Percentiles rank a stretch among this genome's conserved stretches.
Evolutionary conservation across 2,888 invertebrate genomes (phyloP).

Genomic region (Platynereis dumerilii): DNA sequence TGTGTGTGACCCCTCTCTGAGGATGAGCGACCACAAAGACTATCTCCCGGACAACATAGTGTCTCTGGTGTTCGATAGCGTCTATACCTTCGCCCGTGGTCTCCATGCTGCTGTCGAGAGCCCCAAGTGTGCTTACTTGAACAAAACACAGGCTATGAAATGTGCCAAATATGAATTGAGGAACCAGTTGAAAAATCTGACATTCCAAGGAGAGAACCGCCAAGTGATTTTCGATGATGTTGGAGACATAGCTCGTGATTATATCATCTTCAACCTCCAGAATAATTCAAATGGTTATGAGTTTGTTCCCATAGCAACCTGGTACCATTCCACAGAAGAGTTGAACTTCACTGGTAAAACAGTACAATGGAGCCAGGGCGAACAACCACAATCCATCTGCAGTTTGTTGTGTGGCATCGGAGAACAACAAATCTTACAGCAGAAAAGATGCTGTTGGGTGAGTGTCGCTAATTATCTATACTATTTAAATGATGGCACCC

Average conservation of each 20-base stretch:
- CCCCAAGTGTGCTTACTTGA: slow-evolving; percentile 18
- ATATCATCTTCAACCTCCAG: neutral
- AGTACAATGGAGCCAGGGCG: slow-evolving; percentile 26
- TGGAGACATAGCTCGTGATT: slow-evolving; percentile 23
- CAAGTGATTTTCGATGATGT: slow-evolving; percentile 19
- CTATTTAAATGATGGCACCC: too few relatives aligned
- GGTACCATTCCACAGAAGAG: neutral
- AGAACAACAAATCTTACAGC: slow-evolving; percentile 7
- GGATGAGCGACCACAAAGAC: neutral
- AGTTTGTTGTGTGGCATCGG: slow-evolving; percentile 36
- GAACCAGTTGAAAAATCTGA: neutral
- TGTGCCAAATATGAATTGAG: slow-evolving; percentile 19
- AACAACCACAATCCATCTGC: slow-evolving; percentile 33
- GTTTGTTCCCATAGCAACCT: neutral
- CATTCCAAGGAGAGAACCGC: neutral
- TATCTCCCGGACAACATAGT: slow-evolving; percentile 17
- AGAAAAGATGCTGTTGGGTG: slow-evolving; percentile 5
- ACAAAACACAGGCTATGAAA: neutral
- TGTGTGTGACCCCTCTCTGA: neutral
- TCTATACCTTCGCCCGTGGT: slow-evolving; percentile 35
- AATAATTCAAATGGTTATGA: neutral
- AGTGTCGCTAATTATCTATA: too few relatives aligned
- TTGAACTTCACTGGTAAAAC: neutral
- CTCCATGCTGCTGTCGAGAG: slow-evolving; percentile 15
- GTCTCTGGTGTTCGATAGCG: slow-evolving; percentile 31